Percentiles rank a stretch among this genome's conserved stretches.
phyloP scores from a whole-genome alignment of 2,888 invertebrate genomes.

The Cantharis nigra region DNA sequence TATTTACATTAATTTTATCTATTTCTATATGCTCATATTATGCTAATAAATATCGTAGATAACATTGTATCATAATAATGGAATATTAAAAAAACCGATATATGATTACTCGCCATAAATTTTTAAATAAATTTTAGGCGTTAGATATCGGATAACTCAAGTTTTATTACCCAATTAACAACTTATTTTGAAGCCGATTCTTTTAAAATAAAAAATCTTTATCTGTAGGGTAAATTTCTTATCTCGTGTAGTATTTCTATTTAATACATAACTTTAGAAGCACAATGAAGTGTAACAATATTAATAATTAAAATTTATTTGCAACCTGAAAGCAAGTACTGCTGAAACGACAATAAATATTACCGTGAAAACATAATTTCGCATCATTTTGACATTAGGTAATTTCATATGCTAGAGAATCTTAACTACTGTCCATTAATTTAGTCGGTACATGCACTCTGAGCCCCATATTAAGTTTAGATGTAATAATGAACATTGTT shows the following conservation, averaged over 20 bases:
- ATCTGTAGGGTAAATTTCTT: neutral
- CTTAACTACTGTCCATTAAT: slow-evolving; percentile 31
- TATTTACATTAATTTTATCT: neutral
- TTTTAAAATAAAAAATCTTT: neutral
- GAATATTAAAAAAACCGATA: neutral
- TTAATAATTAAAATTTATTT: slow-evolving; percentile 4
- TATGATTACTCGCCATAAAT: neutral
- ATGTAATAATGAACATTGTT: slow-evolving; percentile 31
- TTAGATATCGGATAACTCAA: neutral
- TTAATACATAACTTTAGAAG: neutral
- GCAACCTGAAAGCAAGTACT: slow-evolving; percentile 6
- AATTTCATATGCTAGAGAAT: slow-evolving; percentile 28
- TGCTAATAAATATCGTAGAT: neutral
- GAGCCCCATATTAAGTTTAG: slow-evolving; percentile 31
- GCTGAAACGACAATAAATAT: slow-evolving; percentile 6
- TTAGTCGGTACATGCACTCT: slow-evolving; percentile 27
- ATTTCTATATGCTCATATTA: too few species aligned
- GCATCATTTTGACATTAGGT: slow-evolving; percentile 25
- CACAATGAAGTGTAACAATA: neutral
- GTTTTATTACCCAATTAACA: neutral
- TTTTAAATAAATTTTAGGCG: neutral
- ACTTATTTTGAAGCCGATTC: neutral
- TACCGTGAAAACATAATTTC: slow-evolving; percentile 13
- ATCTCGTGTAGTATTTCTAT: neutral
- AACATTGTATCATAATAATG: neutral